Evolutionary conservation across 2,113 vertebrate species (phyloP), one percentile per base, ranked within the genome.

Genomic region (Crypturellus undulatus): DNA sequence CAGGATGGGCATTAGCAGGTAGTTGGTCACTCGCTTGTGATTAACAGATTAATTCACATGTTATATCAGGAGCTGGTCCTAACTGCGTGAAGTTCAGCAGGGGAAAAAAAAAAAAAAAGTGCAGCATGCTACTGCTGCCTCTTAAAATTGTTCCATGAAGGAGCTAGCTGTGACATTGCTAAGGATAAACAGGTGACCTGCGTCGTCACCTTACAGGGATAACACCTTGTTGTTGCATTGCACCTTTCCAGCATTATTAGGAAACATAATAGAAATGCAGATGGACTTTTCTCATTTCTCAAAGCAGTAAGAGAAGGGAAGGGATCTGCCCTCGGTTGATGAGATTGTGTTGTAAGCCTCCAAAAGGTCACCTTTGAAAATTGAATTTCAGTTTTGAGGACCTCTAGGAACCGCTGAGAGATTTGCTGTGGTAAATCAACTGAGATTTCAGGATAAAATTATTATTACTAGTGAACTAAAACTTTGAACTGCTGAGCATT

Each of bases 201-300:
- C n/a, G 25, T 30, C 36, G 40, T 58, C 13, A 18, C 26, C 72
- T 9, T 3, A 2, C 8, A 8, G 32, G 3, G 1, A 0, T 34
- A 30, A 18, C 9, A 26, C 25, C 54, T 71, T 1, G 0, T n/a
- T 30, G 13, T 38, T 63, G 14, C 0, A 2, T 5, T 13, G 54
- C 40, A 11, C 25, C 52, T 91, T 59, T 72, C 32, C 47, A 68
- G 42, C 21, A 21, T 45, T 10, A 2, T 19, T 79, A 47, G 79
- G 59, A 58, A 34, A 15, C 34, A 8, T 47, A 30, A 4, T 36
- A 59, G 38, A 13, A 20, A n/a, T 83, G 76, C 56, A 71, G 65
- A 72, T 42, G 30, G 22, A 1, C 80, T 92, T 63, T 51, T 21
- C 16, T 86, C 26, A 34, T 65, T 79, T 72, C 40, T 80, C 30